Evolutionary conservation across 2,888 invertebrate species (phyloP), one percentile per base, ranked within the genome.

Genomic region (Pterostichus madidus): DNA sequence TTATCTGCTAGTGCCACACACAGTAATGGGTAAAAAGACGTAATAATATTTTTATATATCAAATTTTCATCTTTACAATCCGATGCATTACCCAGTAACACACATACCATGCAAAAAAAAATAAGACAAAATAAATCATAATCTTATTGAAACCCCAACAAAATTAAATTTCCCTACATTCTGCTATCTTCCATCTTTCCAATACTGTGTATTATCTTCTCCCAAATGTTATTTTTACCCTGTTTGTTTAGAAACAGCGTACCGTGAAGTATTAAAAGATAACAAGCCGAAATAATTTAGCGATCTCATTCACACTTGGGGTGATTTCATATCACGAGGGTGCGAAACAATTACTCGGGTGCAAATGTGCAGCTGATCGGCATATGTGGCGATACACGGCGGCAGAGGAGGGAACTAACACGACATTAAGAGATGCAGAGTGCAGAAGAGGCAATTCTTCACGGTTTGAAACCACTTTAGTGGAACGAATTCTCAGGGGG

Each of bases 241-340:
- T 52, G 52, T 52, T 52, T 52, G 52, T 4, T 8, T 52, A 52
- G 52, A 56, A 56, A 56, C 56, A 13, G 8, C 49, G 39, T 7
- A 64, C 32, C 64, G 35, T 2, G 44, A 7, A 39, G 68, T 71
- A 71, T 71, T 71, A 71, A 71, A 71, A 71, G 68, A 71, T 71
- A 71, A 71, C 68, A 71, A 71, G 56, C 13, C 17, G 8, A 39
- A 56, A 6, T 17, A 56, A 56, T 56, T 56, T 52, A 52, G 13
- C 64, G 64, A 64, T 64, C 64, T 35, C 44, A 3, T 44, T 68
- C 39, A 68, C 39, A 61, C 4, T 13, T 44, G 39, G 68, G 39
- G 68, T 44, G 68, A 39, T 71, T 44, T 44, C 68, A 31, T 15
- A 71, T 17, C 68, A 15, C 39, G 7, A 31, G 68, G 68, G 32